phyloP scores from a whole-genome alignment of 2,888 invertebrate species.

The Siphonodentalium dalli region DNA sequence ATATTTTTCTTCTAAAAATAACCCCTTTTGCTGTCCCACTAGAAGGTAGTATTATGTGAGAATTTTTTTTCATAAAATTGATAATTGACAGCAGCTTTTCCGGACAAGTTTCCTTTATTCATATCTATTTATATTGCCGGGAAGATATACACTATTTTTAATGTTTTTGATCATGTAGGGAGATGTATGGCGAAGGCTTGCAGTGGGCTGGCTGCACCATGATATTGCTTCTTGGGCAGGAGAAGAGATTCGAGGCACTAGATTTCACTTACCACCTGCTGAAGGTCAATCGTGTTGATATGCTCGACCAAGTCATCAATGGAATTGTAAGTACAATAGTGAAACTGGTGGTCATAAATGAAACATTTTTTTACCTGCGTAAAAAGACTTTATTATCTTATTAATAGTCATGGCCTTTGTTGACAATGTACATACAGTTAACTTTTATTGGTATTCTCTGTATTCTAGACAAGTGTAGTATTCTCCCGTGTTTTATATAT shows the following conservation, averaged over 20 bases:
- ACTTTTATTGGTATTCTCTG: neutral
- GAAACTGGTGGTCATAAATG: too few species aligned
- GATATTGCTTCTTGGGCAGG: conserved; percentile 92
- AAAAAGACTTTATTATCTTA: too few species aligned
- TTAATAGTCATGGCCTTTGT: too few species aligned
- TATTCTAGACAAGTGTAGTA: too few species aligned
- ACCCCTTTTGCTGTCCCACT: too few species aligned
- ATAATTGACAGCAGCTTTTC: neutral
- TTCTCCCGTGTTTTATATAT: too few species aligned
- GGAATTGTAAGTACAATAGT: conserved; percentile 95
- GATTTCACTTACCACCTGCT: conserved; percentile 99
- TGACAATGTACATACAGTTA: neutral
- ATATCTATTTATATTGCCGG: too few species aligned
- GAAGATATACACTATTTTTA: neutral
- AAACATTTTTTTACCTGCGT: neutral
- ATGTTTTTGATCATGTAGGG: conserved; percentile 67
- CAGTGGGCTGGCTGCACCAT: conserved; percentile 99
- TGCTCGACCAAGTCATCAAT: conserved; percentile 92
- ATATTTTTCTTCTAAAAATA: too few species aligned
- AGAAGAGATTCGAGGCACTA: conserved; percentile 92
- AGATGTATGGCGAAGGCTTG: conserved; percentile 96
- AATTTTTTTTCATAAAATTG: neutral
- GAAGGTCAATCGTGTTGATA: conserved; percentile 92
- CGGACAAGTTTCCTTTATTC: too few species aligned
- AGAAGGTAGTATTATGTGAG: too few species aligned